These are phyloP conservation scores for Oryzias melastigma DNA, from an alignment of 2,113 vertebrate species.

Conservation along the genomic window DNA sequence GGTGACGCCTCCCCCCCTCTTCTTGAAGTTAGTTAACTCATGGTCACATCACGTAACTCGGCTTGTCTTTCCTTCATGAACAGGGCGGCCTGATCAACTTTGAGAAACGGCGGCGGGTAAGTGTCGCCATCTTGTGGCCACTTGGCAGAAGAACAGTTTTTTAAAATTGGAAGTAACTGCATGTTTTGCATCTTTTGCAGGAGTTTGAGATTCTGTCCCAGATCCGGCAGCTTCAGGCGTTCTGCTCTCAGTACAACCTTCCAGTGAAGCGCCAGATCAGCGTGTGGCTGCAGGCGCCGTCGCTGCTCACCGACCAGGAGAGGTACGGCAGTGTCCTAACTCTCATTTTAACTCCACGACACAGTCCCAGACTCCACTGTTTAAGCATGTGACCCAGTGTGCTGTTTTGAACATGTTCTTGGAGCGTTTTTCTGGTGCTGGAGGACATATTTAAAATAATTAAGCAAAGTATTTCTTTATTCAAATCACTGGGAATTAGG, in stretches of 20 bases:
- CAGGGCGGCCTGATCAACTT: constrained; percentile 88
- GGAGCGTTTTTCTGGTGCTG: too few species aligned
- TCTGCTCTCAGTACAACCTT: constrained; percentile 79
- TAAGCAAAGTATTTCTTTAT: background rate
- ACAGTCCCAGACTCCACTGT: too few species aligned
- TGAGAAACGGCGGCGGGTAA: constrained; percentile 88
- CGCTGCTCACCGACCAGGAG: constrained; percentile 82
- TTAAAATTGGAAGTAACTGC: too few species aligned
- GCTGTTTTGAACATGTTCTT: too few species aligned
- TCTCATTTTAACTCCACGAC: too few species aligned
- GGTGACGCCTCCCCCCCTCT: constrained; percentile 58
- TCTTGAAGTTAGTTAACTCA: too few species aligned
- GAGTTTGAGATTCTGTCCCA: constrained; percentile 86
- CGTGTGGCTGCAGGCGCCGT: constrained; percentile 72
- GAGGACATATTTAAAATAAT: too few species aligned
- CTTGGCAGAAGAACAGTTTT: too few species aligned
- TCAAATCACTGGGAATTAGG: too few species aligned
- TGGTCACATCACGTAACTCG: too few species aligned
- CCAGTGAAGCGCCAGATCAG: constrained; percentile 62
- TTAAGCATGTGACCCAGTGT: too few species aligned
- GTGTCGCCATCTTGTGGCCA: constrained; percentile 24
- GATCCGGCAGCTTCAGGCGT: constrained; percentile 82
- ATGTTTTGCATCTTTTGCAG: constrained; percentile 51
- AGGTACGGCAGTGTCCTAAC: constrained; percentile 68
- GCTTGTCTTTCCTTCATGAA: background rate